Evolutionary conservation across 2,797 vertebrate genomes (phyloP), one percentile per base, ranked within the genome.

Genomic region (Coranthus polyacanthus): DNA sequence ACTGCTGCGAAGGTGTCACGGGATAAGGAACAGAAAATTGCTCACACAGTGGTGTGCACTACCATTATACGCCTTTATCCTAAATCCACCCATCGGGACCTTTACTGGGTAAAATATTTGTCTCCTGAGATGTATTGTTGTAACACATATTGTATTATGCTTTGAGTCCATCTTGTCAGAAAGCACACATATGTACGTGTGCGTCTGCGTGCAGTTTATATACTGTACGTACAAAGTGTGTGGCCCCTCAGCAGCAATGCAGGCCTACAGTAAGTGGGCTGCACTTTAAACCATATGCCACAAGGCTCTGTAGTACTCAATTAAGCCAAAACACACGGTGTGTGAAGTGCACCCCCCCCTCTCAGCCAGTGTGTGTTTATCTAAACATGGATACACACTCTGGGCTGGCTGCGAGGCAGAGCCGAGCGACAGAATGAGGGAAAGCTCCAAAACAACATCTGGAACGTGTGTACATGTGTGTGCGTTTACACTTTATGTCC

Each of bases 391-490:
- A 75, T 54, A 83, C 82, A 83, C 61, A 83, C 58, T 79, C 49
- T 43, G 49, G 57, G 74, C 68, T 17, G 68, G 56, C 75, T 78
- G 59, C 12, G 6, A 74, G 68, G 62, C 58, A 49, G 50, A 72
- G 34, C 42, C 49, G 52, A 70, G 76, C 18, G 55, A 52, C 61
- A 68, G 59, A 79, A 62, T 18, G 78, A 82, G 74, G 64, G 46
- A 81, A 49, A 39, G 46, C 69, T 84, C 78, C 81, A 81, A 82
- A 89, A 83, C 83, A 90, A 88, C 90, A 89, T 89, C 88, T 88
- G 86, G 83, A 74, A 34, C 41, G 64, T 45, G 55, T 22, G 45
- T 68, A 44, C 56, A 53, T 53, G 32, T 9, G 24, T 58, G 54
- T 29, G 16, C 43, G 36, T 68, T 44, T 68, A 53, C 20, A 32